Base-by-base conservation (phyloP, 2,888 invertebrate species). In the Drosophila koepferae region DNA sequence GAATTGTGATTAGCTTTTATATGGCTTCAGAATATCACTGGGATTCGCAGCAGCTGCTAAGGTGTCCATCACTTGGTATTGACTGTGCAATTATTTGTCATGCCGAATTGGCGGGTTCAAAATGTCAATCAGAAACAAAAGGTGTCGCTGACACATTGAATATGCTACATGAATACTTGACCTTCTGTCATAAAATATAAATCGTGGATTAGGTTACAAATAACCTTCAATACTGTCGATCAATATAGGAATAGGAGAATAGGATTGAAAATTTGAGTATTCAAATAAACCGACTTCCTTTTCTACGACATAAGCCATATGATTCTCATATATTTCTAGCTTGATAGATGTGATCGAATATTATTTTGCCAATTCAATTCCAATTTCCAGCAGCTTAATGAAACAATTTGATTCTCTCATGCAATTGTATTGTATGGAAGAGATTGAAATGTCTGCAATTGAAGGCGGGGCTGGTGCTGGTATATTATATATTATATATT, bases 101-200 rank as follows among this genome's bases (percentile, higher is more conserved):
- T 2, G 14, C n/a, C 12, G 28, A 34, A n/a, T 51, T 18, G 18
- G 3, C 34, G 18, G 12, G 31, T 12, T 7, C 7, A 18, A 3
- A 36, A 3, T 58, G 58, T 28, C 71, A 71, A 54, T 71, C 58
- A 61, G 4, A 51, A 36, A 14, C 51, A 51, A 36, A 36, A 18
- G 51, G 51, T 10, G 34, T 34, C 0, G 34, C 18, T 51, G 34
- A 20, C 51, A 36, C 34, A 20, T 51, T 20, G 34, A 18, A 51
- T 51, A 36, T 34, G 10, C 34, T 16, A 2, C 14, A 2, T 18
- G 31, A 16, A n/a, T 28, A 0, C n/a, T n/a, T 12, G 48, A n/a
- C 9, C 48, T 49, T 28, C 28, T 16, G 28, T 16, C 18, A 3
- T 28, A 4, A 8, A 16, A 28, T 48, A 3, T 12, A 1, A 0